Percentiles rank a stretch among this genome's conserved stretches.
These are phyloP conservation scores for Hypotaenidia philippensis DNA, from an alignment of 2,797 vertebrate genomes.

Conservation along the genomic window DNA sequence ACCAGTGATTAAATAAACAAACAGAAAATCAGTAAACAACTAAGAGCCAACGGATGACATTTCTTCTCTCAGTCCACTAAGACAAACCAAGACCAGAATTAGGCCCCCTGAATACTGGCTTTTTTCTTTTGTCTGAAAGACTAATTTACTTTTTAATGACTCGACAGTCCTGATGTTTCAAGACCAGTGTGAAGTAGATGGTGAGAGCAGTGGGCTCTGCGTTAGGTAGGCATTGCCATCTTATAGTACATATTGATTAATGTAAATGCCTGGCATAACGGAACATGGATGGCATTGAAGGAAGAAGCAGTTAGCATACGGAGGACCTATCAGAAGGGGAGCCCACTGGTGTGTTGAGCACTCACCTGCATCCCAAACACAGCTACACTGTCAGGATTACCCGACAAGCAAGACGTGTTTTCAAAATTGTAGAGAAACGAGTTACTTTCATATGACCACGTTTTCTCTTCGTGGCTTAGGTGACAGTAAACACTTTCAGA, in stretches of 20 bases:
- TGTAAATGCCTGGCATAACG: background rate
- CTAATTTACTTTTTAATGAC: background rate
- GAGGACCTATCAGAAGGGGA: background rate
- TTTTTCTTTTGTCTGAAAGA: background rate
- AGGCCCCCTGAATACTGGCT: background rate
- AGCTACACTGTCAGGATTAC: background rate
- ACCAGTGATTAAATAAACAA: background rate
- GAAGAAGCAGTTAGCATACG: background rate
- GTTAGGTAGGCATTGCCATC: background rate
- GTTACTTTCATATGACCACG: background rate
- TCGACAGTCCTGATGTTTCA: background rate
- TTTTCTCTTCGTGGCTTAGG: background rate
- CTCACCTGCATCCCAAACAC: background rate
- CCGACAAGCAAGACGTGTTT: background rate
- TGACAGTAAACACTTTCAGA: background rate
- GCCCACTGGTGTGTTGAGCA: background rate
- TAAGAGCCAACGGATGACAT: background rate
- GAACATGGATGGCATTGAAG: background rate
- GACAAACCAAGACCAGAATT: background rate
- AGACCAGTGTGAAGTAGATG: background rate
- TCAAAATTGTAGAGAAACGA: background rate
- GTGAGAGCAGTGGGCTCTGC: background rate
- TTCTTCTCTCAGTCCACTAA: background rate
- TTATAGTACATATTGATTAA: background rate
- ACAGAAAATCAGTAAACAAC: background rate